These are phyloP conservation scores for Hemiprocne comata DNA, from an alignment of 2,113 vertebrate species.

Conservation along the genomic window DNA sequence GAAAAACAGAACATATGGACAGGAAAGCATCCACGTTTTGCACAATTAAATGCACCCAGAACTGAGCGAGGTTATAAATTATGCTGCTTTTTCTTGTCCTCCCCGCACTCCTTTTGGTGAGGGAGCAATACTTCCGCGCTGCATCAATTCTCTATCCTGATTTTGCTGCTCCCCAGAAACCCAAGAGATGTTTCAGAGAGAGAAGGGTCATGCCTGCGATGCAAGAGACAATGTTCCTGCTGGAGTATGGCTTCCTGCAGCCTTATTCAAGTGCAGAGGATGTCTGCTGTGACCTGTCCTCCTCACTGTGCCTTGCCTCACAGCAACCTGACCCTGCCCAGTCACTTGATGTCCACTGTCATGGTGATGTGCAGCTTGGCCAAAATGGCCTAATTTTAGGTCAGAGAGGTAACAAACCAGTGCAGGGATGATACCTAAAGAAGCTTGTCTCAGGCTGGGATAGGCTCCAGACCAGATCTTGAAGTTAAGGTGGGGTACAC, in stretches of 20 bases:
- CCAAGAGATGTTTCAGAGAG: not conserved
- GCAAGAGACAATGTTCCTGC: rapidly evolving
- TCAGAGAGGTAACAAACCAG: not conserved
- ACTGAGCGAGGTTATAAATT: not conserved
- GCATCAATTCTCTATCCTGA: not conserved
- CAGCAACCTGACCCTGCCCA: not conserved
- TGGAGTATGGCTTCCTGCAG: not conserved
- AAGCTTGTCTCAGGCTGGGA: not conserved
- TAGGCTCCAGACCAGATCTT: not conserved
- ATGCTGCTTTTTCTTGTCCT: not conserved
- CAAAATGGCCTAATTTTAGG: not conserved
- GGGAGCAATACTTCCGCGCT: not conserved
- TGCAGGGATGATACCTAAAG: not conserved
- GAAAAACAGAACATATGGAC: not conserved
- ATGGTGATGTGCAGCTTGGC: not conserved
- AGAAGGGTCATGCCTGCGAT: not conserved
- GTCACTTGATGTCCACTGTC: rapidly evolving
- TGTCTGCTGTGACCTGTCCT: not conserved
- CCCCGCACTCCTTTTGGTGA: rapidly evolving
- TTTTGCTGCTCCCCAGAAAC: not conserved
- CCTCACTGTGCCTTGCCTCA: not conserved
- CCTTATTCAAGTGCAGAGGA: not conserved
- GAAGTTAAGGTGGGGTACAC: not conserved
- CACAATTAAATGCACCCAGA: not conserved
- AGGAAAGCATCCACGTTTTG: not conserved